Percentiles rank a stretch among this genome's conserved stretches.
Conservation (phyloP, 2,888 invertebrate species). For the Mermis nigrescens region DNA sequence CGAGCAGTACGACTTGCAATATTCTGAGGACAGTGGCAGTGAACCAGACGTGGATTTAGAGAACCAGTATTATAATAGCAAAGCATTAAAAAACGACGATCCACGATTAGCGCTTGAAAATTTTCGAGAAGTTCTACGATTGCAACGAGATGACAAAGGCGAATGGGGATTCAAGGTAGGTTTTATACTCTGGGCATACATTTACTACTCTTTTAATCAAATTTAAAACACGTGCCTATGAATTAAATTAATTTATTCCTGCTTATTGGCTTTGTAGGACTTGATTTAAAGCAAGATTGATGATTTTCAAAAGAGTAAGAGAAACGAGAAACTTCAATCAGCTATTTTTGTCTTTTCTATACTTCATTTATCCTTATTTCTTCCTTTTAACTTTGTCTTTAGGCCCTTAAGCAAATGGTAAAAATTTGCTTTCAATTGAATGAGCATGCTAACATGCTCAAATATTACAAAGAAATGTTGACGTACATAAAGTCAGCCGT, state of each 20-base stretch:
- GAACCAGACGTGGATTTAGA: conserved; percentile 98
- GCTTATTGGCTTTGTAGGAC: no score
- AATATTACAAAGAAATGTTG: conserved; percentile 75
- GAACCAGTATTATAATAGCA: conserved; percentile 98
- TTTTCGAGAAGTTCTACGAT: conserved; percentile 42
- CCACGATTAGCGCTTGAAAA: conserved; percentile 72
- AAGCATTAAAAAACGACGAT: conserved; percentile 89
- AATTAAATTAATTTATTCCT: no score
- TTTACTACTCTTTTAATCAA: no score
- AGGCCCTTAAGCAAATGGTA: conserved; percentile 96
- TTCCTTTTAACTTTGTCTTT: no score
- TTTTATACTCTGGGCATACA: no score
- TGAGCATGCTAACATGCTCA: conserved; percentile 87
- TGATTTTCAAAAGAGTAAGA: no score
- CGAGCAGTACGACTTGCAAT: conserved; percentile 46
- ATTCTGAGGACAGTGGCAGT: conserved; percentile 94
- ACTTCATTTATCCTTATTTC: no score
- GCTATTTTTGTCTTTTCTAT: no score
- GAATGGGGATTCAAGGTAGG: conserved; percentile 99
- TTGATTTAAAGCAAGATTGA: no score
- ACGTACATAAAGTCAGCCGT: conserved; percentile 98
- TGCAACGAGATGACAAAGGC: conserved; percentile 61
- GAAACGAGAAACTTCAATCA: no score
- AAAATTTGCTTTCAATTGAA: conserved; percentile 94
- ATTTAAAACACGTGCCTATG: no score